A percentile compares a stretch with the other conserved stretches of the same genome.
Conservation (phyloP, 1,140 invertebrate genomes). For the Pararge aegeria region DNA sequence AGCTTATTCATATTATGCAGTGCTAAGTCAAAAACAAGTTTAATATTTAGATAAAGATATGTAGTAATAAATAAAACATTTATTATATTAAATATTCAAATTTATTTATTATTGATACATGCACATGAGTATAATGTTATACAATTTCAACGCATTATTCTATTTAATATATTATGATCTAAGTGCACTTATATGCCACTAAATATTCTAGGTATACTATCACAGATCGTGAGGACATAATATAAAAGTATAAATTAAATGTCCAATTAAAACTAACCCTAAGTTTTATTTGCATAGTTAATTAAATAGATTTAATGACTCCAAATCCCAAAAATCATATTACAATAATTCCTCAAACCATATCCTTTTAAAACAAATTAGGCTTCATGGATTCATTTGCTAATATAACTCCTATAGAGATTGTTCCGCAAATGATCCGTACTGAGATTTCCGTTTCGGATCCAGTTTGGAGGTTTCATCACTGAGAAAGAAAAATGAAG, state of each 20-base stretch:
- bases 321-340: too few relatives aligned
- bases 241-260: constrained; percentile 26
- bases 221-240: constrained; percentile 41
- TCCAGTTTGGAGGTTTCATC: too few relatives aligned
- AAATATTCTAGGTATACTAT: constrained; percentile 49
- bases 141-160: neutral
- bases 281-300: neutral
- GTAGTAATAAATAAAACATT: neutral
- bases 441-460: too few relatives aligned
- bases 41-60: constrained; percentile 12
- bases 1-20: constrained; percentile 69
- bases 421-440: too few relatives aligned
- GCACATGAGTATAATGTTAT: neutral
- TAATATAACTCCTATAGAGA: too few relatives aligned
- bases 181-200: constrained; percentile 6
- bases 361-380: too few relatives aligned
- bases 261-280: neutral
- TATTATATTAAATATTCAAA: neutral
- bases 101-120: neutral
- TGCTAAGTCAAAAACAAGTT: constrained; percentile 58
- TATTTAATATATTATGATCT: neutral
- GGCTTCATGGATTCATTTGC: too few relatives aligned
- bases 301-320: neutral
- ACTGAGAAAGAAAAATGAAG: too few relatives aligned
- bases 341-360: too few relatives aligned